Conservation (phyloP, 35 echinoderm and acorn worm species). For the Chiridota heheva region DNA sequence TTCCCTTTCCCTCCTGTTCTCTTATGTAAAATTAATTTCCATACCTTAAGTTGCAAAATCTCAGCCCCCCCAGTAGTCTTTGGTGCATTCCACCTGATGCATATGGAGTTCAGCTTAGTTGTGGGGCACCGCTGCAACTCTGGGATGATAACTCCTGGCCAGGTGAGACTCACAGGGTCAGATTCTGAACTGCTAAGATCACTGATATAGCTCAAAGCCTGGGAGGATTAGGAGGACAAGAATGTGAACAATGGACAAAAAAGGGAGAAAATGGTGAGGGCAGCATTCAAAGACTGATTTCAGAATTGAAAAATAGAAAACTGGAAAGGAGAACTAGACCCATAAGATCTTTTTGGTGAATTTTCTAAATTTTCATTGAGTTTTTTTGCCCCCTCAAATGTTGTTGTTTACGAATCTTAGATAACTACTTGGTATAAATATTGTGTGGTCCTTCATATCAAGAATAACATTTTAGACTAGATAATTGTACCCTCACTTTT, state of each 20-base stretch:
- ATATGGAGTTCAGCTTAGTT: constrained; percentile 61
- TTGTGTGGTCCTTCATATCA: too few relatives aligned
- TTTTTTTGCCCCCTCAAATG: too few relatives aligned
- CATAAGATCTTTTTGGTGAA: too few relatives aligned
- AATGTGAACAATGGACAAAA: not conserved
- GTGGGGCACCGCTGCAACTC: constrained; percentile 56
- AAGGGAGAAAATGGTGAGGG: too few relatives aligned
- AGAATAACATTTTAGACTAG: too few relatives aligned
- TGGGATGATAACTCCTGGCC: constrained; percentile 83
- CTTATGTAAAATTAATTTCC: not conserved
- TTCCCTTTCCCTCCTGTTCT: not conserved
- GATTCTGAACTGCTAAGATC: constrained; percentile 66
- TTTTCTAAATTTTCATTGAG: too few relatives aligned
- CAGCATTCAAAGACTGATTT: too few relatives aligned
- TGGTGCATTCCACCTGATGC: constrained; percentile 66
- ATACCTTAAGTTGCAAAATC: constrained; percentile 69
- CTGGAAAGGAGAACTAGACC: too few relatives aligned
- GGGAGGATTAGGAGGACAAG: not conserved
- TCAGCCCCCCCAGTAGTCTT: constrained; percentile 67
- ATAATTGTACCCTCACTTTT: too few relatives aligned
- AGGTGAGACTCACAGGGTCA: constrained; percentile 64
- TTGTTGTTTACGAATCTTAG: too few relatives aligned
- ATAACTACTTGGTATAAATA: too few relatives aligned
- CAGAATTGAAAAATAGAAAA: too few relatives aligned
- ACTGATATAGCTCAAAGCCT: constrained; percentile 68